These are phyloP conservation scores for Lottia gigantea DNA, from an alignment of 2,888 invertebrate species.

Conservation along the genomic window DNA sequence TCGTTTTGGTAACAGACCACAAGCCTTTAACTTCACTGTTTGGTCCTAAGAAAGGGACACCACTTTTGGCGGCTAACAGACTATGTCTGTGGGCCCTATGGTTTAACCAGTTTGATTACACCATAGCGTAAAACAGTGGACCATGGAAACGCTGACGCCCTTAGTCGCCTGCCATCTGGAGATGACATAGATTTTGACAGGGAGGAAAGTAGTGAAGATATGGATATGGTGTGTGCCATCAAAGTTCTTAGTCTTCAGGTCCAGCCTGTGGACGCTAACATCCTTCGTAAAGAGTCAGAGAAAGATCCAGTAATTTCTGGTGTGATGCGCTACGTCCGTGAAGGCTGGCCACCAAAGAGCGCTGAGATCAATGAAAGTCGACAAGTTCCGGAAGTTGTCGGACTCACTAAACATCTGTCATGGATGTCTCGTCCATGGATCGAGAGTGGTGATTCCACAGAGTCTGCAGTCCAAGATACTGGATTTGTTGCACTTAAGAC, in stretches of 20 bases:
- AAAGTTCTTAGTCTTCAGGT: no score
- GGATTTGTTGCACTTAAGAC: conserved; percentile 14
- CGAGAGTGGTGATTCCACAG: conserved; percentile 17
- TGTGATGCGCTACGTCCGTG: no score
- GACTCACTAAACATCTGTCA: no score
- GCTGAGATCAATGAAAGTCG: no score
- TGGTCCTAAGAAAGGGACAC: conserved; percentile 1
- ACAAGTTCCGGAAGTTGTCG: no score
- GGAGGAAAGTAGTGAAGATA: no score
- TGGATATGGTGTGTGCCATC: no score
- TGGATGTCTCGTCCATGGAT: conserved; percentile 13
- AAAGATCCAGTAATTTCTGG: no score
- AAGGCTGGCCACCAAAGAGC: no score
- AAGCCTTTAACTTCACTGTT: background rate
- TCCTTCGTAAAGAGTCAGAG: no score
- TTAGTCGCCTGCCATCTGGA: conserved; percentile 1
- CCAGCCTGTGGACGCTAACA: no score
- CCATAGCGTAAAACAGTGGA: background rate
- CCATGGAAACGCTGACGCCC: conserved; percentile 15
- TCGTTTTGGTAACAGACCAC: conserved; percentile 21
- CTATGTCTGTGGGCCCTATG: conserved; percentile 47
- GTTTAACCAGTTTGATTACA: conserved; percentile 60
- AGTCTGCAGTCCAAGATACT: conserved; percentile 15
- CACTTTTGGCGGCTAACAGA: conserved; percentile 39
- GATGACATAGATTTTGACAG: background rate